A percentile compares a stretch with the other conserved stretches of the same genome.
Conservation (phyloP, 2,113 vertebrate genomes). For the Prochilodus magdalenae region DNA sequence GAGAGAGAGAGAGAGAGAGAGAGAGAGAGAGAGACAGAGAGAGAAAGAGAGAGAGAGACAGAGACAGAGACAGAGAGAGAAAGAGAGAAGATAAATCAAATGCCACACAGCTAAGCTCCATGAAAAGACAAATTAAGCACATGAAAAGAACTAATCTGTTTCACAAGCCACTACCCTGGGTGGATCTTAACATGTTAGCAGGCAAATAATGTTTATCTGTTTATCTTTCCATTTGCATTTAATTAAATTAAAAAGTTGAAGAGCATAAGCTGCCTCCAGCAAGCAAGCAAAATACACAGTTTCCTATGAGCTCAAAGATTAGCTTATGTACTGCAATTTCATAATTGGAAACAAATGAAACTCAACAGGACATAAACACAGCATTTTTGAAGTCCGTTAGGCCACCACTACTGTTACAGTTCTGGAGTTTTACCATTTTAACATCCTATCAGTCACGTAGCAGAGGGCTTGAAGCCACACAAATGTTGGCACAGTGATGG, state of each 20-base stretch:
- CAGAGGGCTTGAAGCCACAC: too few species aligned
- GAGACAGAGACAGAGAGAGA: background rate
- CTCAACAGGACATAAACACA: background rate
- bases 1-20: too few species aligned
- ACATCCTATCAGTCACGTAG: background rate
- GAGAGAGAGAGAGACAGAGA: too few species aligned
- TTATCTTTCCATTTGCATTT: constrained; percentile 45
- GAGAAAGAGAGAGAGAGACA: too few species aligned
- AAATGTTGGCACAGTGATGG: too few species aligned
- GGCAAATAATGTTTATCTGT: constrained; percentile 41
- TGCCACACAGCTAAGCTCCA: constrained; percentile 26
- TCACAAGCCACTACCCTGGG: constrained; percentile 10
- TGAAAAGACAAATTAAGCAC: constrained; percentile 40
- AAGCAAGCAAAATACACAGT: background rate
- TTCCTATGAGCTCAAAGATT: background rate
- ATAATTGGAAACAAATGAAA: constrained; percentile 1
- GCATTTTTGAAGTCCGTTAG: background rate
- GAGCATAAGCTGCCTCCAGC: constrained; percentile 10
- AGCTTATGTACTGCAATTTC: background rate
- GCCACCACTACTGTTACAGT: background rate
- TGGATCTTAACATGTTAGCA: constrained; percentile 12
- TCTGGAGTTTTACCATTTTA: background rate
- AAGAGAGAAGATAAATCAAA: constrained; percentile 32
- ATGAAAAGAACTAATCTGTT: constrained; percentile 26
- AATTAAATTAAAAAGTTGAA: constrained; percentile 39